These are phyloP conservation scores for Lathronympha strigana DNA, from an alignment of 2,888 invertebrate species.

Conservation along the genomic window DNA sequence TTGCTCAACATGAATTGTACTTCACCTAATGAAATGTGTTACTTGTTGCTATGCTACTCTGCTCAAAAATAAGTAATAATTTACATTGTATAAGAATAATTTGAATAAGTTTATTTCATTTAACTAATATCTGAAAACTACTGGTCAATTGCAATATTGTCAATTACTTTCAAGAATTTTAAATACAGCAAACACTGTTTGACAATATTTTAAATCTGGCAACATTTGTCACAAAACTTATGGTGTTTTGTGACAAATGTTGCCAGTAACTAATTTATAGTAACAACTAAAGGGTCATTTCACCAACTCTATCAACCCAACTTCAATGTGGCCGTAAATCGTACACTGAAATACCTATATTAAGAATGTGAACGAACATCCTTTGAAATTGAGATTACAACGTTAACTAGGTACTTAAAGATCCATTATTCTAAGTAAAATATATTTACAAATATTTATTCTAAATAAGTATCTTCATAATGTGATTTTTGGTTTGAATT, in stretches of 20 bases:
- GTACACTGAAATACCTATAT: slow-evolving; percentile 20
- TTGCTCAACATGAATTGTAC: not conserved
- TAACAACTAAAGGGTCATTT: slow-evolving; percentile 10
- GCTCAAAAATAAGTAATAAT: not conserved
- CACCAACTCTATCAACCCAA: slow-evolving; percentile 15
- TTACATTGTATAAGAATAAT: slow-evolving; percentile 17
- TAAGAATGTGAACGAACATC: slow-evolving; percentile 43
- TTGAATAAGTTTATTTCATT: slow-evolving; percentile 20
- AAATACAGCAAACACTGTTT: slow-evolving; percentile 4
- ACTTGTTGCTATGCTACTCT: slow-evolving; percentile 3
- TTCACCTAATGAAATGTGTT: not conserved
- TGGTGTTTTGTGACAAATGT: slow-evolving; percentile 41
- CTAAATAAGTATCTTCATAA: slow-evolving; percentile 63
- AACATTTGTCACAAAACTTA: slow-evolving; percentile 10
- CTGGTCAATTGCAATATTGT: slow-evolving; percentile 37
- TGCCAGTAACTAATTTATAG: slow-evolving; percentile 34
- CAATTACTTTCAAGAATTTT: slow-evolving; percentile 25
- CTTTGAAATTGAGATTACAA: slow-evolving; percentile 70
- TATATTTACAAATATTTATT: slow-evolving; percentile 59
- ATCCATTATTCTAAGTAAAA: slow-evolving; percentile 49
- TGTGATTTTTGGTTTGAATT: slow-evolving; percentile 78
- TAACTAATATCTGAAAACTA: slow-evolving; percentile 18
- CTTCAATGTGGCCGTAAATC: not conserved
- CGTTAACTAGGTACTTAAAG: slow-evolving; percentile 52
- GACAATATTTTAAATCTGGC: slow-evolving; percentile 7